phyloP scores from a whole-genome alignment of 2,113 vertebrate species.

The Redunca redunca region DNA sequence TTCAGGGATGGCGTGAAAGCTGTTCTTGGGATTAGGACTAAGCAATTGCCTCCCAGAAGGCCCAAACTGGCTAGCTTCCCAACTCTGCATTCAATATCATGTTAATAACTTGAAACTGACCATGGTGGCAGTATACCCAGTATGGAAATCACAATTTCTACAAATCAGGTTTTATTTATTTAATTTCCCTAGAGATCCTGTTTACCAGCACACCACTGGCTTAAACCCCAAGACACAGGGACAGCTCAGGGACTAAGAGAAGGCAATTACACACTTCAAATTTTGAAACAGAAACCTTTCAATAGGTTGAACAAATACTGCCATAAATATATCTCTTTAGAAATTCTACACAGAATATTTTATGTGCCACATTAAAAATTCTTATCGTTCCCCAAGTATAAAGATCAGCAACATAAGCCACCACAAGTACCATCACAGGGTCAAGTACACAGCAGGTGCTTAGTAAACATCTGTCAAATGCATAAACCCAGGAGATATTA shows the following conservation, averaged over 20 bases:
- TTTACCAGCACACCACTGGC: not conserved
- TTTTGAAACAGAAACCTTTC: conserved; percentile 8
- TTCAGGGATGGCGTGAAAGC: not conserved
- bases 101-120: conserved; percentile 33
- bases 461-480: conserved; percentile 8
- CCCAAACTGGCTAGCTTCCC: not conserved
- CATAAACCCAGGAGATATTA: conserved; percentile 22
- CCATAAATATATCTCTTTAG: not conserved
- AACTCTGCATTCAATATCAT: not conserved
- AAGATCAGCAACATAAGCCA: not conserved
- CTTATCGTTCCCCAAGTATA: not conserved
- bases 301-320: not conserved
- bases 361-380: conserved; percentile 7
- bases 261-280: not conserved
- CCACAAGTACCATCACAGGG: not conserved
- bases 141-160: conserved; percentile 2
- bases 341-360: conserved; percentile 14
- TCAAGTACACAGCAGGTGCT: not conserved
- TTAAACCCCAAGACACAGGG: not conserved
- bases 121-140: not conserved
- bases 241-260: conserved; percentile 11
- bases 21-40: not conserved
- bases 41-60: not conserved
- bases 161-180: conserved; percentile 12
- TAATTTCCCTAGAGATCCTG: not conserved